A percentile compares a stretch with the other conserved stretches of the same genome.
phyloP scores from a whole-genome alignment of 2,888 invertebrate genomes.

The Marronus borbonicus region DNA sequence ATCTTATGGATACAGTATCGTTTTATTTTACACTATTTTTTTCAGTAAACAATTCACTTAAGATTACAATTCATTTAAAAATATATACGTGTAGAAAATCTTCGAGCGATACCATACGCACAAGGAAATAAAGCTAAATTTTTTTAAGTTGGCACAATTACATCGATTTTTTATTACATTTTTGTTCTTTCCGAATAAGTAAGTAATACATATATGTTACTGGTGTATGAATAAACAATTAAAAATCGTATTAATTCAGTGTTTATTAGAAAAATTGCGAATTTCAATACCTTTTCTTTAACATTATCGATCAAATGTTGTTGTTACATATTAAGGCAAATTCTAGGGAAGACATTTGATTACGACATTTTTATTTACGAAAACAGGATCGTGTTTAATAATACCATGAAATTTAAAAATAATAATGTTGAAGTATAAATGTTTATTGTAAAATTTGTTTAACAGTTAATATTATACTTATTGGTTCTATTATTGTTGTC shows the following conservation, averaged over 20 bases:
- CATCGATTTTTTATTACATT: slow-evolving; percentile 26
- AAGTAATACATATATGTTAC: slow-evolving; percentile 11
- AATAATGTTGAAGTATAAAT: neutral
- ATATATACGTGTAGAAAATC: slow-evolving; percentile 42
- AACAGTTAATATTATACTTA: too few species aligned
- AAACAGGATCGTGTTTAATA: neutral
- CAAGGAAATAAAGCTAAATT: slow-evolving; percentile 29
- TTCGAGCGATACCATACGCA: slow-evolving; percentile 49
- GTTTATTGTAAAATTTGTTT: too few species aligned
- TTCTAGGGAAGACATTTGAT: slow-evolving; percentile 56
- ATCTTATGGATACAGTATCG: slow-evolving; percentile 28
- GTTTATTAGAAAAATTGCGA: slow-evolving; percentile 25
- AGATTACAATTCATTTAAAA: slow-evolving; percentile 42
- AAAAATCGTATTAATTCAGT: slow-evolving; percentile 31
- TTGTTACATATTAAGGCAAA: slow-evolving; percentile 55
- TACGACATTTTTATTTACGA: slow-evolving; percentile 34
- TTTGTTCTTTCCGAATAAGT: slow-evolving; percentile 13
- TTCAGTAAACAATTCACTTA: neutral
- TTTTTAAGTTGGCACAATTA: slow-evolving; percentile 38
- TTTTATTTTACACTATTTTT: neutral
- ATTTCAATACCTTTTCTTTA: slow-evolving; percentile 30
- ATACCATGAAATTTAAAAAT: neutral
- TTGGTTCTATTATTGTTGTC: neutral
- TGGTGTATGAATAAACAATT: slow-evolving; percentile 35
- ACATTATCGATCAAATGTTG: slow-evolving; percentile 45